Conservation (phyloP, 2,113 vertebrate genomes). For the Zootoca vivipara region DNA sequence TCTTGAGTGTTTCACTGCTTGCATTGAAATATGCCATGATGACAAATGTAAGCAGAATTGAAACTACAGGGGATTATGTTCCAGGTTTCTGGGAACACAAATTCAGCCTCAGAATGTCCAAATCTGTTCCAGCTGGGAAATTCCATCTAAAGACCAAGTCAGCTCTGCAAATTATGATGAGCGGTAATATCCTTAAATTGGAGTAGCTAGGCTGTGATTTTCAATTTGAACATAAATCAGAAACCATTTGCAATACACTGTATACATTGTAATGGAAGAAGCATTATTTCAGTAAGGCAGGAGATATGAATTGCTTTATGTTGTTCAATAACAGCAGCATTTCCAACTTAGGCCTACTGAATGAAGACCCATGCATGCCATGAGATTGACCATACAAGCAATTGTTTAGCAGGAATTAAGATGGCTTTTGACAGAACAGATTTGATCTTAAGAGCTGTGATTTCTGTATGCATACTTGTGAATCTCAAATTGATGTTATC, state of each 20-base stretch:
- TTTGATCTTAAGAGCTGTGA: not conserved
- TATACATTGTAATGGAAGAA: not conserved
- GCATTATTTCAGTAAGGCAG: not conserved
- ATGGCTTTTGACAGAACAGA: not conserved
- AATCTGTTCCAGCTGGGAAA: not conserved
- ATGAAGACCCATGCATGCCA: fast-evolving
- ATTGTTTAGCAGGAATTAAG: not conserved
- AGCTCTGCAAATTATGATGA: not conserved
- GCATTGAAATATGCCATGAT: not conserved
- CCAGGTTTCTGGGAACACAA: not conserved
- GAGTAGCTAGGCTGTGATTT: not conserved
- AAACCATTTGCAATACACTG: not conserved
- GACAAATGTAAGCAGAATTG: not conserved
- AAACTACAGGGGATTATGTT: not conserved
- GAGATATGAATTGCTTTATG: not conserved
- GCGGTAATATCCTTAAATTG: not conserved
- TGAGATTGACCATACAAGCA: slow-evolving; percentile 31
- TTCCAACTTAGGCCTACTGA: not conserved
- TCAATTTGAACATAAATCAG: not conserved
- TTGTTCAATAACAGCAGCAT: not conserved
- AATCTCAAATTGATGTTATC: slow-evolving; percentile 20
- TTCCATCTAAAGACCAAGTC: not conserved
- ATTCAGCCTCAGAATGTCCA: not conserved
- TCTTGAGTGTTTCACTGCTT: not conserved
- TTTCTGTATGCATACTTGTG: slow-evolving; percentile 3